These are phyloP conservation scores for Spongia lamella DNA, from an alignment of 37 sponge, comb jelly and placozoan species.

Conservation along the genomic window DNA sequence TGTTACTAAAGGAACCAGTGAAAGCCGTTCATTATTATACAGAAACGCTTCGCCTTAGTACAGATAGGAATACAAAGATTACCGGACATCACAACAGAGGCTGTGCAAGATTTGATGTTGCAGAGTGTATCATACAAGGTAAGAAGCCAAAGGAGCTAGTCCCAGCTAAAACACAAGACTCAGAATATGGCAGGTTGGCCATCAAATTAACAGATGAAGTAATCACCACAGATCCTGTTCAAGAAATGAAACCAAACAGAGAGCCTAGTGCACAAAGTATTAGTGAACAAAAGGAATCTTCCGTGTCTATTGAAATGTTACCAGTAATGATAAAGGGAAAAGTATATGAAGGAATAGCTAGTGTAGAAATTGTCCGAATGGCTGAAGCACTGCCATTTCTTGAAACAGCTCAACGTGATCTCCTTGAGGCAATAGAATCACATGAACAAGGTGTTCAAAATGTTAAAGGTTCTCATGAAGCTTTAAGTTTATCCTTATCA, in stretches of 20 bases:
- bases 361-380: too few species aligned
- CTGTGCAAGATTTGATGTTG: conserved; percentile 58
- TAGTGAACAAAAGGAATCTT: too few species aligned
- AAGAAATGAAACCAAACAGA: too few species aligned
- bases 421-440: conserved; percentile 20
- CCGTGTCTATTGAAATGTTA: neutral
- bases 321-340: neutral
- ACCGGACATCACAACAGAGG: conserved; percentile 79
- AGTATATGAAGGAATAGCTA: neutral
- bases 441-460: conserved; percentile 51
- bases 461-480: conserved; percentile 61
- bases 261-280: too few species aligned
- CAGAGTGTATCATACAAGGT: neutral
- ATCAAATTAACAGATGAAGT: too few species aligned
- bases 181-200: too few species aligned
- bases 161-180: too few species aligned
- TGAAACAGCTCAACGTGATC: conserved; percentile 11
- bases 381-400: too few species aligned
- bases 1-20: conserved; percentile 47
- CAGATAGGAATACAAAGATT: conserved; percentile 34
- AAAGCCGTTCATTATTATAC: conserved; percentile 57
- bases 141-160: too few species aligned
- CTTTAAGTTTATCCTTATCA: conserved; percentile 58
- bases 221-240: too few species aligned
- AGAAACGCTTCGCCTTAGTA: conserved; percentile 55